phyloP scores from a whole-genome alignment of 1,140 invertebrate genomes.

The Solen grandis region DNA sequence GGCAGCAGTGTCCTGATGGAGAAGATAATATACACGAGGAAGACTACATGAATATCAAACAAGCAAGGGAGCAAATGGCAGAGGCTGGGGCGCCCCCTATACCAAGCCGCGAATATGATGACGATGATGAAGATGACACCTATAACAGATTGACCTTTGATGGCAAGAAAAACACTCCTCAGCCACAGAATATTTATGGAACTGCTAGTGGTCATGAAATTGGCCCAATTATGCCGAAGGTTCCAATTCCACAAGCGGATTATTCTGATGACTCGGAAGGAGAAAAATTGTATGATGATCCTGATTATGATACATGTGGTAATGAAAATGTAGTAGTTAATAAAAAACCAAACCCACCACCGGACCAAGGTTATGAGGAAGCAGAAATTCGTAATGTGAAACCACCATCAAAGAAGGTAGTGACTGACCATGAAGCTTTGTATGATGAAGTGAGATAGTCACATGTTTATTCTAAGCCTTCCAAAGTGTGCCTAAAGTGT shows the following conservation, averaged over 20 bases:
- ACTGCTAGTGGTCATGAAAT: slow-evolving; percentile 26
- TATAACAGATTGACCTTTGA: slow-evolving; percentile 13
- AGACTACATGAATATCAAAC: slow-evolving; percentile 27
- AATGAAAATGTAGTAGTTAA: neutral
- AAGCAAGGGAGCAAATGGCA: neutral
- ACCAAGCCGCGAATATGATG: slow-evolving; percentile 13
- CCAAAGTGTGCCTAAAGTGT: too few species aligned
- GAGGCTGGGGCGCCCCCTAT: slow-evolving; percentile 10
- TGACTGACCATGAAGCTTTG: too few species aligned
- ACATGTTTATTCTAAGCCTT: too few species aligned
- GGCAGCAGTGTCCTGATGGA: neutral
- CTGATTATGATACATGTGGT: slow-evolving; percentile 15
- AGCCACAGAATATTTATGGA: slow-evolving; percentile 33
- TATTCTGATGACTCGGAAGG: slow-evolving; percentile 11
- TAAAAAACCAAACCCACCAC: neutral
- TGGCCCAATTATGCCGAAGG: neutral
- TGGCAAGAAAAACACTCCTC: neutral
- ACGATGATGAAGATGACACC: slow-evolving; percentile 14
- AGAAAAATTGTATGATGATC: slow-evolving; percentile 15
- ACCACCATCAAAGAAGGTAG: too few species aligned
- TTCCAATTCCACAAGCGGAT: slow-evolving; percentile 11
- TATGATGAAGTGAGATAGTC: too few species aligned
- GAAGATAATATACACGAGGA: slow-evolving; percentile 21
- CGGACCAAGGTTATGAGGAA: slow-evolving; percentile 1
- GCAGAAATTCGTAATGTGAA: neutral